Base-by-base conservation (phyloP, 2,797 vertebrate genomes). In the Pygocentrus nattereri region DNA sequence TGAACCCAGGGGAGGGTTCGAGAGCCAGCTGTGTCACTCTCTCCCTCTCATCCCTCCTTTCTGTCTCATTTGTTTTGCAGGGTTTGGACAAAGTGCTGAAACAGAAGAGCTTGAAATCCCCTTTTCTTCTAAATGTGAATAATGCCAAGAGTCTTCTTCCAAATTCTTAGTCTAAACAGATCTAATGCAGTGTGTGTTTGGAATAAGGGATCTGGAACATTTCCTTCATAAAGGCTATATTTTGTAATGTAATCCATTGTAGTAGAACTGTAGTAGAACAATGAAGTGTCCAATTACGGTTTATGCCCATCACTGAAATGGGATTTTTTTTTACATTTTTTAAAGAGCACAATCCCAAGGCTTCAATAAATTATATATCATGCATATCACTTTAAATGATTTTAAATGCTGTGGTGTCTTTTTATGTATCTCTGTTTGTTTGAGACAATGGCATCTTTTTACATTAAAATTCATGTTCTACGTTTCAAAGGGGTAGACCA, bases 121-220 rank as follows among this genome's bases (percentile, higher is more conserved):
- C 95, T 0, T 91, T 97, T 80, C 71, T 96, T 54, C 93, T 99
- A 0, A 93, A 97, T 0, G 88, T 93, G 80, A 87, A 86, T 19
- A 82, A 10, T 68, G 86, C 87, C 34, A 85, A 86, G 85, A 82
- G 86, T 11, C 80, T 93, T 16, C 81, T 89, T 71, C 87, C 88
- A 67, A 64, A 85, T 70, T 81, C 69, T 75, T 79, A 83, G 58
- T 64, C 59, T 25, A 52, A 44, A 44, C 50, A 3, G 11, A 23
- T 41, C 10, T 61, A 12, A 6, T 38, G n/a, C 23, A 52, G 21
- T 74, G 7, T 74, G 7, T 52, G 21, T 62, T 62, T 52, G 27
- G 12, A 47, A 31, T 4, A 59, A 68, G 52, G 27, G 25, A 31
- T 19, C 25, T 50, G 64, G 58, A 74, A 54, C 7, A 52, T 34